Conservation (phyloP, 1,140 invertebrate genomes). For the Aphis craccivora region DNA sequence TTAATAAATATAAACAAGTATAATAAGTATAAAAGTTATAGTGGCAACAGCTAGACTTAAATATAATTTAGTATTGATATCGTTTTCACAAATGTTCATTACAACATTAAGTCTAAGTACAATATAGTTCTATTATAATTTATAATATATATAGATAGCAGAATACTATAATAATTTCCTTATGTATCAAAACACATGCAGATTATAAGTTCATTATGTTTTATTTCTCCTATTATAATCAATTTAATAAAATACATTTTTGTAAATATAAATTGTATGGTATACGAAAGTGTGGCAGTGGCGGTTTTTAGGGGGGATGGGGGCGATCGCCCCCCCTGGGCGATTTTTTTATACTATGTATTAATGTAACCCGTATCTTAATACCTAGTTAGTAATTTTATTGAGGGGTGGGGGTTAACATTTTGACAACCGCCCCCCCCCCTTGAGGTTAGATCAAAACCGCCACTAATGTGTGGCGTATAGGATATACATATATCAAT, state of each 20-base stretch:
- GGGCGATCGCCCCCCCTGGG: too few species aligned
- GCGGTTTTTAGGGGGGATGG: too few species aligned
- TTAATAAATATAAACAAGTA: background rate
- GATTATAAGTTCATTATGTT: background rate
- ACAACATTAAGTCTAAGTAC: background rate
- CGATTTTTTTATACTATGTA: too few species aligned
- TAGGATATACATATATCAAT: background rate
- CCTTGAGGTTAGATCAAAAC: too few species aligned
- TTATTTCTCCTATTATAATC: background rate
- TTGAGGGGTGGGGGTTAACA: too few species aligned
- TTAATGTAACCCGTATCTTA: too few species aligned
- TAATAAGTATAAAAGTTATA: background rate
- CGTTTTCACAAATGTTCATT: background rate
- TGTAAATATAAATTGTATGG: background rate
- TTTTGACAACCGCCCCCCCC: too few species aligned
- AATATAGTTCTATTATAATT: too few species aligned
- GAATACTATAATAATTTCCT: background rate
- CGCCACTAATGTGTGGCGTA: too few species aligned
- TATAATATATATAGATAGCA: background rate
- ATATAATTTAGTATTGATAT: background rate
- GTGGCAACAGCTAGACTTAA: background rate
- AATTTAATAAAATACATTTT: background rate
- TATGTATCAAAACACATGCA: background rate
- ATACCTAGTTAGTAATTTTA: too few species aligned
- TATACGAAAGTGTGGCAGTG: background rate